Evolutionary conservation across 2,888 invertebrate species (phyloP), one percentile per base, ranked within the genome.

Genomic region (Scaeva pyrastri): DNA sequence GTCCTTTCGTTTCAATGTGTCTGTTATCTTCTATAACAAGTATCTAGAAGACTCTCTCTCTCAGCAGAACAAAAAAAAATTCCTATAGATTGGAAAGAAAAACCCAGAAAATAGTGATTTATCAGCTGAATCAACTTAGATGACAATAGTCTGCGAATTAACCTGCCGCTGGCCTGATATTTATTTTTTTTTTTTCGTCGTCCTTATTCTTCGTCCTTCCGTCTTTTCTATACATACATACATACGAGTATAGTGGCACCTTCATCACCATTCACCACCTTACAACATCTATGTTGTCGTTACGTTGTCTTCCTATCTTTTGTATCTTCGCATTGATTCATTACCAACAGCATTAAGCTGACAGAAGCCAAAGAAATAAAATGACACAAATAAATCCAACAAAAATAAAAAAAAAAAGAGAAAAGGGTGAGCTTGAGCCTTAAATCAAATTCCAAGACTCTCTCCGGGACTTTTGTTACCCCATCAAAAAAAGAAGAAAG

Each of bases 141-240:
- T 86, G 86, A 86, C 86, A 86, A 81, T 82, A 56, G 81, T 82
- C 73, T 74, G 74, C 71, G 86, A 86, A 86, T 86, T 86, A 86
- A 86, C 82, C 86, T 82, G 78, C 81, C 71, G 77, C 71, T 70
- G 74, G 73, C 70, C 68, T 74, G 70, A 64, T 71, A 81, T 81
- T 74, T 77, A 77, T 86, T 72, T 70, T 70, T 70, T 76, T 36
- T 66, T 70, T 74, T 50, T 36, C 16, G 36, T 11, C 10, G 23
- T 21, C 21, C 21, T 31, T 43, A 23, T 55, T 26, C 48, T 60
- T 52, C n/a, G 31, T 41, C 23, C 56, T 36, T n/a, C n/a, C 14
- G 2, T 14, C 3, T 10, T 39, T n/a, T n/a, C n/a, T n/a, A n/a
- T n/a, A n/a, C n/a, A n/a, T n/a, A n/a, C n/a, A n/a, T n/a, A n/a